Base-by-base conservation (phyloP, 2,888 invertebrate genomes). In the Stenodera caucasica region DNA sequence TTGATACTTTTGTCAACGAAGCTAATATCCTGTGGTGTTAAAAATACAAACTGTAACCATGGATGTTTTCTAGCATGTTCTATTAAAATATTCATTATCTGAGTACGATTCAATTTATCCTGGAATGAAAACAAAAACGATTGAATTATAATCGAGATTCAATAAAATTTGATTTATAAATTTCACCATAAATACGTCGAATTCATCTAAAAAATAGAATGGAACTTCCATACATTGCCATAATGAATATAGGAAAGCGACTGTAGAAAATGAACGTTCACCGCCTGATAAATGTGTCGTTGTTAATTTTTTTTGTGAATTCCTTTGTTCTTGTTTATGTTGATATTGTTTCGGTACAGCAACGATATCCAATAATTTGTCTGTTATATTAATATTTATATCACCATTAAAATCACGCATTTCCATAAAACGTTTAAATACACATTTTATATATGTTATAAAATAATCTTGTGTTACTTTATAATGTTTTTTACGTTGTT, bases 121-220 rank as follows among this genome's bases (percentile, higher is more conserved):
- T 93, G 76, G 63, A 76, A 77, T 72, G 61, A 54, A n/a, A n/a
- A n/a, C n/a, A 55, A 45, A 26, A 45, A 30, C 52, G 1, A 57
- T 15, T 29, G 32, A 51, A 57, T 49, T 26, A 14, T 5, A 49
- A 18, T 23, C 8, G 18, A 11, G 2, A 15, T 32, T n/a, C n/a
- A 53, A 40, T 15, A 7, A 15, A 45, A 49, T 54, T 21, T n/a
- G n/a, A 14, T 21, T 29, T 30, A 51, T 9, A 51, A 49, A 37
- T 37, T 78, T 78, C 76, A 92, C 96, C 91, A 98, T 96, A 77
- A 94, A 98, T 0, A 98, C 96, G 76, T 98, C 97, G 77, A 96
- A 98, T 84, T 98, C 98, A 80, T 98, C 98, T 70, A 98, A 83
- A 79, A 96, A 89, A 84, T 91, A 91, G 81, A 98, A 97, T 0